phyloP scores from a whole-genome alignment of 1,140 invertebrate genomes.

The Apis dorsata region DNA sequence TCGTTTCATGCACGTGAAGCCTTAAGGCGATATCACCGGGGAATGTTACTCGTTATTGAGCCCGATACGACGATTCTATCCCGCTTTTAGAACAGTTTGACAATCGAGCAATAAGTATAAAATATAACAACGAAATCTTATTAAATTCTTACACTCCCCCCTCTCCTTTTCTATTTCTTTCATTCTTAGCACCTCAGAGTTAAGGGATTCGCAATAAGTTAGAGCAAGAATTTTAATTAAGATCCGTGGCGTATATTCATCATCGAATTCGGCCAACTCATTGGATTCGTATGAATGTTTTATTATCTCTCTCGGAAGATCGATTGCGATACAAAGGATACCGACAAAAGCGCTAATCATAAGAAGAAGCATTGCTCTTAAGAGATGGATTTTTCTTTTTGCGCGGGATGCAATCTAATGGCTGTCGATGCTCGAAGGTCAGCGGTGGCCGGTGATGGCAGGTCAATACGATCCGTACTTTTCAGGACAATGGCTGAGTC shows the following conservation, averaged over 20 bases:
- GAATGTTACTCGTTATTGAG: not conserved
- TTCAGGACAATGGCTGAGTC: slow-evolving; percentile 64
- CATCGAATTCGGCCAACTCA: slow-evolving; percentile 40
- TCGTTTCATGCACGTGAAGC: slow-evolving; percentile 30
- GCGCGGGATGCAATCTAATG: not conserved
- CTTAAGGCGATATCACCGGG: slow-evolving; percentile 11
- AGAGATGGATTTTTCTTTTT: slow-evolving; percentile 19
- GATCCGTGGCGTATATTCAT: slow-evolving; percentile 12
- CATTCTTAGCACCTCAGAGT: too few species aligned
- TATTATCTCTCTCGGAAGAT: slow-evolving; percentile 40
- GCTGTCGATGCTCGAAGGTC: slow-evolving; percentile 46
- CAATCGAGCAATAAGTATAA: not conserved
- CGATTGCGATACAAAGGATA: slow-evolving; percentile 24
- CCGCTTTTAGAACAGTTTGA: too few species aligned
- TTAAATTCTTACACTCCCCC: not conserved
- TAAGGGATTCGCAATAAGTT: not conserved
- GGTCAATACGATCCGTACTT: slow-evolving; percentile 49
- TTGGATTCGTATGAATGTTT: not conserved
- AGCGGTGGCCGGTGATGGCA: slow-evolving; percentile 47
- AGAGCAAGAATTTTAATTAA: slow-evolving; percentile 47
- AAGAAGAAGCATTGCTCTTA: slow-evolving; percentile 1
- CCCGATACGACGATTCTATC: not conserved
- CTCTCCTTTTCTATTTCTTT: not conserved
- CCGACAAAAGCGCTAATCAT: slow-evolving; percentile 37
- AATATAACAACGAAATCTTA: not conserved